phyloP scores from a whole-genome alignment of 2,888 invertebrate genomes.

The Acanthococcus lagerstroemiae region DNA sequence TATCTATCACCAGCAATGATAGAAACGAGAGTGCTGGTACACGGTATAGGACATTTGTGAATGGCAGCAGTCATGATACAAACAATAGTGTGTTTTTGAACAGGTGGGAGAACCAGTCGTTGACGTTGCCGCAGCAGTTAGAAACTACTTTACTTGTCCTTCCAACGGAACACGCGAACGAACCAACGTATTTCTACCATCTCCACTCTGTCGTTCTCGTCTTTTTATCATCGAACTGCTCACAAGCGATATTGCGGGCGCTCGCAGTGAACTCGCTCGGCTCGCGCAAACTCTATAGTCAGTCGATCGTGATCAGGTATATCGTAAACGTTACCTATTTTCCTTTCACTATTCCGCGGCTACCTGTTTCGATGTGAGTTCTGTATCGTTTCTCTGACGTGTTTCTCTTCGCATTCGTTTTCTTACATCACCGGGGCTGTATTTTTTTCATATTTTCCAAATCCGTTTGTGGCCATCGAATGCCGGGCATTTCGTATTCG shows the following conservation, averaged over 20 bases:
- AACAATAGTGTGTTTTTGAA: slow-evolving; percentile 10
- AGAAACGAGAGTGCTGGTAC: too few relatives aligned
- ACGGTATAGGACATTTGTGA: too few relatives aligned
- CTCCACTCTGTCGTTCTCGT: neutral
- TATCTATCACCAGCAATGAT: too few relatives aligned
- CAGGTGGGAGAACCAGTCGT: slow-evolving; percentile 27
- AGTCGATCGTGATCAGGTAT: slow-evolving; percentile 15
- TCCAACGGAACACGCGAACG: slow-evolving; percentile 24
- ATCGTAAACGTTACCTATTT: neutral
- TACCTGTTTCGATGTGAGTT: neutral
- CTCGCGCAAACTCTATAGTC: slow-evolving; percentile 2
- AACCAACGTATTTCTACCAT: slow-evolving; percentile 1
- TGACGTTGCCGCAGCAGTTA: neutral
- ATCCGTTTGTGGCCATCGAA: too few relatives aligned
- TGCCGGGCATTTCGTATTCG: too few relatives aligned
- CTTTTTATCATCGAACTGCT: slow-evolving; percentile 2
- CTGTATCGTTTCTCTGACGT: slow-evolving; percentile 1
- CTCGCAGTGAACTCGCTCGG: slow-evolving; percentile 4
- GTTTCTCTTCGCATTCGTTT: neutral
- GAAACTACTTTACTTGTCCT: slow-evolving; percentile 26
- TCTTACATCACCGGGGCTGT: too few relatives aligned
- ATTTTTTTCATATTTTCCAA: too few relatives aligned
- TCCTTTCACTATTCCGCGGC: neutral
- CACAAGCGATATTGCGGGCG: neutral
- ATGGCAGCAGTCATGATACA: slow-evolving; percentile 22